Conservation (phyloP, 1,140 invertebrate species). For the Hormaphis cornu region DNA sequence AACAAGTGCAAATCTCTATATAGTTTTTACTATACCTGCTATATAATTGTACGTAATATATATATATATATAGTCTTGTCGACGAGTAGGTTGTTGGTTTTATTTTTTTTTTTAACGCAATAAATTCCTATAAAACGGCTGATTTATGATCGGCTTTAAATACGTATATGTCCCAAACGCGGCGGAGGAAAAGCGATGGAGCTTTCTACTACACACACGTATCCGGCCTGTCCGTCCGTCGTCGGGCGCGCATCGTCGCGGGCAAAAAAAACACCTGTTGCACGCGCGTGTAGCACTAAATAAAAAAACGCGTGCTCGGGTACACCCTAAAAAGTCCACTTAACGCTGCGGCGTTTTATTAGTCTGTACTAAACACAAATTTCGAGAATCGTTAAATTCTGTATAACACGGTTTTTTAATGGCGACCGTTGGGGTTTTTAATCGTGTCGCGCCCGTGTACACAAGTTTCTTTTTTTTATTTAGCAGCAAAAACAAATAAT, state of each 20-base stretch:
- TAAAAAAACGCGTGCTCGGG: not conserved
- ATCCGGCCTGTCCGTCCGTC: too few species aligned
- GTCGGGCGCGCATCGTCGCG: not conserved
- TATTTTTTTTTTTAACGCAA: not conserved
- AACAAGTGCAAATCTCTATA: not conserved
- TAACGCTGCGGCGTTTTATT: conserved; percentile 3
- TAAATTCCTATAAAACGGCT: conserved; percentile 3
- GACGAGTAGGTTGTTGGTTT: not conserved
- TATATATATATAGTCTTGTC: too few species aligned
- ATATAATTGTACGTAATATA: too few species aligned
- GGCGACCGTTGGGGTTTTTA: not conserved
- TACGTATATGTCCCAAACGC: not conserved
- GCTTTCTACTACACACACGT: not conserved
- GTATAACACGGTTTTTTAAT: not conserved
- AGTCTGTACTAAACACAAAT: not conserved
- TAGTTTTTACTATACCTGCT: too few species aligned
- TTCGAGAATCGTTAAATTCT: not conserved
- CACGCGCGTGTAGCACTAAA: not conserved
- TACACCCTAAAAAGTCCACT: not conserved
- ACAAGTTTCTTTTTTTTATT: too few species aligned
- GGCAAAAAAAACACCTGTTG: not conserved
- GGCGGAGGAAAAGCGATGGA: not conserved
- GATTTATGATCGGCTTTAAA: conserved; percentile 22
- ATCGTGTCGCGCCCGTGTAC: too few species aligned
- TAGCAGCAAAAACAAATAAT: too few species aligned